phyloP scores from a whole-genome alignment of 2,888 invertebrate species.

The Ceraclea dissimilis region DNA sequence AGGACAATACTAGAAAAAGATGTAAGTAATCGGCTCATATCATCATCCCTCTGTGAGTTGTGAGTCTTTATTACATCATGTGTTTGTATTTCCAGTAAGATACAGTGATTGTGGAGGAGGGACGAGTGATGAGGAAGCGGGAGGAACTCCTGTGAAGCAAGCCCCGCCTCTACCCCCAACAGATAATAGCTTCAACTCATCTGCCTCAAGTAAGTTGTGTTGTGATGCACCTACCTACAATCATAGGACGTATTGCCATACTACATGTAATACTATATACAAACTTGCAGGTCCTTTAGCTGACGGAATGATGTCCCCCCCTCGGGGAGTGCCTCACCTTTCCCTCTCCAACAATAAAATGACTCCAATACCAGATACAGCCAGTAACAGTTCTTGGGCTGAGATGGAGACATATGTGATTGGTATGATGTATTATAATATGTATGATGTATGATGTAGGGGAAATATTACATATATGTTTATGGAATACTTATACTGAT shows the following conservation, averaged over 20 bases:
- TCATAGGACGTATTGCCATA: too few relatives aligned
- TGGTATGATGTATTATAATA: too few relatives aligned
- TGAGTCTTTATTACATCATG: too few relatives aligned
- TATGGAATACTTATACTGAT: too few relatives aligned
- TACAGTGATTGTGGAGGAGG: slow-evolving; percentile 9
- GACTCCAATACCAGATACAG: slow-evolving; percentile 40
- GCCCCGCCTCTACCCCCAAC: slow-evolving; percentile 14
- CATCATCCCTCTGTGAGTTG: background rate
- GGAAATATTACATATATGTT: too few relatives aligned
- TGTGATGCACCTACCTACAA: background rate
- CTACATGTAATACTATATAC: background rate
- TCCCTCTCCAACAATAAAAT: slow-evolving; percentile 26
- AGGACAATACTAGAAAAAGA: slow-evolving; percentile 16
- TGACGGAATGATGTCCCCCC: slow-evolving; percentile 43
- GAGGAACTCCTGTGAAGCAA: slow-evolving; percentile 18
- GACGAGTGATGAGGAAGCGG: slow-evolving; percentile 20
- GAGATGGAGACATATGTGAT: slow-evolving; percentile 85
- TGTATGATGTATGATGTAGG: too few relatives aligned
- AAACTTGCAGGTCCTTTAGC: slow-evolving; percentile 29
- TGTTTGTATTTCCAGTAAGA: slow-evolving; percentile 7
- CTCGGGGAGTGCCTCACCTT: slow-evolving; percentile 30
- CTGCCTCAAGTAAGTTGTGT: slow-evolving; percentile 19
- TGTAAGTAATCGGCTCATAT: slow-evolving; percentile 17
- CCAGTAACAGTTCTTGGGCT: slow-evolving; percentile 83
- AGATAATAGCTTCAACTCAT: slow-evolving; percentile 15